phyloP scores from a whole-genome alignment of 1,140 invertebrate genomes.

The Bombus soroeensis region DNA sequence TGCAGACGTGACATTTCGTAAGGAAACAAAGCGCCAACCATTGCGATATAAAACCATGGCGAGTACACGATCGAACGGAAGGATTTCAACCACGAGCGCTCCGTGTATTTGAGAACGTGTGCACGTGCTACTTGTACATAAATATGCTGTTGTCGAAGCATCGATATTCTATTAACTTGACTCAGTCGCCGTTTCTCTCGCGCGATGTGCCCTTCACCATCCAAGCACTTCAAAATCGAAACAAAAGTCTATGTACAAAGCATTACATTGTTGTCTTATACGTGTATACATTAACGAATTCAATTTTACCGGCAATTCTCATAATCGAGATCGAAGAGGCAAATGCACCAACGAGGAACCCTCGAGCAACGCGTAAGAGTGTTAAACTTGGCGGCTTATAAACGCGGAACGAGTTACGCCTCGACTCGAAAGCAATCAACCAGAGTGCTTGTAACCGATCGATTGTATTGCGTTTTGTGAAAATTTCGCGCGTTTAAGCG shows the following conservation, averaged over 20 bases:
- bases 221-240: neutral
- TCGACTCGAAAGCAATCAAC: conserved; percentile 2
- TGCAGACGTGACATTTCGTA: neutral
- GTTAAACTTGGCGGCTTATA: neutral
- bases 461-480: conserved; percentile 3
- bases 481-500: neutral
- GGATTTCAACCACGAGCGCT: neutral
- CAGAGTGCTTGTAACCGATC: conserved; percentile 16
- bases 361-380: neutral
- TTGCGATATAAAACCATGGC: neutral
- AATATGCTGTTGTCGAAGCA: conserved; percentile 45
- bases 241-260: neutral
- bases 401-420: neutral
- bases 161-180: conserved; percentile 45
- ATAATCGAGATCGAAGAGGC: neutral
- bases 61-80: neutral
- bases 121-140: conserved; percentile 46
- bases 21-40: neutral
- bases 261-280: neutral
- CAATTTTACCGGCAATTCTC: conserved; percentile 32
- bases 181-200: conserved; percentile 17
- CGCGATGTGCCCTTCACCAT: conserved; percentile 28
- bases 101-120: conserved; percentile 12
- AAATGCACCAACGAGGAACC: neutral
- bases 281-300: neutral